These are phyloP conservation scores for Adelosebastes latens DNA, from an alignment of 2,797 vertebrate species.

Conservation along the genomic window DNA sequence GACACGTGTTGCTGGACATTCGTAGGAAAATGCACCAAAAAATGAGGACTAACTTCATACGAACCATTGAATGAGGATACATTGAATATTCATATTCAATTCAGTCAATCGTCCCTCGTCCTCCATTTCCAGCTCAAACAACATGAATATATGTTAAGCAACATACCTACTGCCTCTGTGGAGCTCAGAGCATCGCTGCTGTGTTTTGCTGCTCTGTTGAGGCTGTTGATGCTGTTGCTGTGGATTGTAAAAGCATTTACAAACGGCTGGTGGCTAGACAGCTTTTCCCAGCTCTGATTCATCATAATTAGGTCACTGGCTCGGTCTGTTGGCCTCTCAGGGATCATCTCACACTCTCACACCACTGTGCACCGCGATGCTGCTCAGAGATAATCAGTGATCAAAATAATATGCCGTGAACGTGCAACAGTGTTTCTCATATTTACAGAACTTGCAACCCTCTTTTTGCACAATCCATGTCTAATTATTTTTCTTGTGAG, in stretches of 20 bases:
- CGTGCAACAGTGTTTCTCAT: constrained; percentile 3
- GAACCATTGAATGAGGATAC: too few species aligned
- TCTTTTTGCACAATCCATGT: background rate
- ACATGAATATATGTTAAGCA: background rate
- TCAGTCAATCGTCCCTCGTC: background rate
- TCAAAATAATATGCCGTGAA: constrained; percentile 32
- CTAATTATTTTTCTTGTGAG: constrained; percentile 2
- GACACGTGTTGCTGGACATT: too few species aligned
- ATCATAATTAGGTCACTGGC: constrained; percentile 77
- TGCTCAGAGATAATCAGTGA: constrained; percentile 42
- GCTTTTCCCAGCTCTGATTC: constrained; percentile 65
- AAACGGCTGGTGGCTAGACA: constrained; percentile 67
- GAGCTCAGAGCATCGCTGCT: constrained; percentile 14
- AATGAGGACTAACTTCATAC: too few species aligned
- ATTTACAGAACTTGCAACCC: background rate
- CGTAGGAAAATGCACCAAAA: too few species aligned
- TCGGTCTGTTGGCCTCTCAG: constrained; percentile 61
- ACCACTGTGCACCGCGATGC: background rate
- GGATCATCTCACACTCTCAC: constrained; percentile 54
- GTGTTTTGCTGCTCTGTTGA: constrained; percentile 44
- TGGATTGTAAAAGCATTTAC: constrained; percentile 57
- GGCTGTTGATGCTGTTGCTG: constrained; percentile 47
- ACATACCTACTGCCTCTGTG: background rate
- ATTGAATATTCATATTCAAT: background rate
- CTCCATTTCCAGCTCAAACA: background rate